Evolutionary conservation across 2,113 vertebrate genomes (phyloP).

Genomic region (Corythaixoides concolor): DNA sequence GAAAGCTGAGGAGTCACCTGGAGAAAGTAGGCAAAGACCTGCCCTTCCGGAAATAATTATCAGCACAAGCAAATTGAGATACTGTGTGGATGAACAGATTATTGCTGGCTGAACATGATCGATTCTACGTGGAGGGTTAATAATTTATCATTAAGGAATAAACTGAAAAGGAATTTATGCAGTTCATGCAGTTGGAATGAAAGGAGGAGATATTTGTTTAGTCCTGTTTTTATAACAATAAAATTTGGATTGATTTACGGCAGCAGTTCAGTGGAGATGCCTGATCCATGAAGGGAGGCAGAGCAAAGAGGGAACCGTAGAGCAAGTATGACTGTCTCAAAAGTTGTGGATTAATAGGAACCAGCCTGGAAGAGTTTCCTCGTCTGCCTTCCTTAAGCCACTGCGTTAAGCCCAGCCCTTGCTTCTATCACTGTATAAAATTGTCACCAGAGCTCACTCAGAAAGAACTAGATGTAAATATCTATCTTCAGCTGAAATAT

Average conservation of each 20-base stretch:
- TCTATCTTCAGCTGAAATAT: constrained; percentile 39
- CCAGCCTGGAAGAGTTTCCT: neutral
- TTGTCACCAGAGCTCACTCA: constrained; percentile 15
- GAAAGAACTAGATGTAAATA: constrained; percentile 43
- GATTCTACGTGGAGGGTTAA: neutral
- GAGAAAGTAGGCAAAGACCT: neutral
- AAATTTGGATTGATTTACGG: neutral
- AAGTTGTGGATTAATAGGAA: neutral
- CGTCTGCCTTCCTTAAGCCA: neutral
- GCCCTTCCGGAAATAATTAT: neutral
- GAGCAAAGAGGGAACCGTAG: neutral
- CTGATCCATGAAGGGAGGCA: neutral
- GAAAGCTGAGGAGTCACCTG: neutral
- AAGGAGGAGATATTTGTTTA: neutral
- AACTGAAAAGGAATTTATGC: neutral
- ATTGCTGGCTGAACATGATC: neutral
- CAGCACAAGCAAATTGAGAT: neutral
- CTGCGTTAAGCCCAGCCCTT: neutral
- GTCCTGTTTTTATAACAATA: neutral
- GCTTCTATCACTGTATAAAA: neutral
- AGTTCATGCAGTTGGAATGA: neutral
- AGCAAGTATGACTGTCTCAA: neutral
- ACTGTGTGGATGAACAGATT: neutral
- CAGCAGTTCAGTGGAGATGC: neutral
- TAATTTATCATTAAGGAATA: neutral